Evolutionary conservation across 2,888 invertebrate species (phyloP).

Genomic region (Philereme vetulata): DNA sequence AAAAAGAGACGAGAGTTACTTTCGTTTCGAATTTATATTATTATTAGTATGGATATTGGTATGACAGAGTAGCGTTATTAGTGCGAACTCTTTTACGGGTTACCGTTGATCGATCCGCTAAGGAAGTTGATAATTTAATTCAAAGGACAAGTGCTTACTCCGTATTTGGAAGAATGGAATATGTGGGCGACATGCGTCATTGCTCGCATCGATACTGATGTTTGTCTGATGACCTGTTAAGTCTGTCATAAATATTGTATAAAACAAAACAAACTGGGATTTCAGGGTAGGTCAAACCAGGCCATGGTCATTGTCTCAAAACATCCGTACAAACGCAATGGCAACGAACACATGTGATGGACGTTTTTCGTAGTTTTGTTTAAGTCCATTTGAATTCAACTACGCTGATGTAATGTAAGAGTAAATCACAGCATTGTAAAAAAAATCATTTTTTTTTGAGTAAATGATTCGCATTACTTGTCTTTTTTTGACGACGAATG

Average conservation of each 20-base stretch:
- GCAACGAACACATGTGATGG: conserved; percentile 5
- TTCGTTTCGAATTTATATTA: no score
- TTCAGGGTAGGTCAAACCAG: conserved; percentile 4
- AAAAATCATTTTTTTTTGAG: no score
- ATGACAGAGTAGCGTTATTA: conserved; percentile 40
- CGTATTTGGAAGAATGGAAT: conserved; percentile 59
- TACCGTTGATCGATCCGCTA: conserved; percentile 62
- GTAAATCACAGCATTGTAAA: background rate
- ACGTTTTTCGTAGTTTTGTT: conserved; percentile 11
- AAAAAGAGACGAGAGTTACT: no score
- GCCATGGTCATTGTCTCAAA: conserved; percentile 10
- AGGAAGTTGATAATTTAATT: conserved; percentile 67
- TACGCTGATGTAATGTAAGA: background rate
- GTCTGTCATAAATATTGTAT: conserved; percentile 35
- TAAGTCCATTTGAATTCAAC: background rate
- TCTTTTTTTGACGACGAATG: no score
- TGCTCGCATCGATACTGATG: conserved; percentile 46
- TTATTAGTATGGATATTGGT: background rate
- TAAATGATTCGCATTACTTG: no score
- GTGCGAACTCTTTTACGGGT: conserved; percentile 49
- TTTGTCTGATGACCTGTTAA: conserved; percentile 40
- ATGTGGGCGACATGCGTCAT: conserved; percentile 69
- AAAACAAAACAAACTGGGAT: conserved; percentile 20
- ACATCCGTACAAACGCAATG: conserved; percentile 8
- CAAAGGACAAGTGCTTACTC: conserved; percentile 56